Base-by-base conservation (phyloP, 2,113 vertebrate genomes). In the Nesogale talazaci region DNA sequence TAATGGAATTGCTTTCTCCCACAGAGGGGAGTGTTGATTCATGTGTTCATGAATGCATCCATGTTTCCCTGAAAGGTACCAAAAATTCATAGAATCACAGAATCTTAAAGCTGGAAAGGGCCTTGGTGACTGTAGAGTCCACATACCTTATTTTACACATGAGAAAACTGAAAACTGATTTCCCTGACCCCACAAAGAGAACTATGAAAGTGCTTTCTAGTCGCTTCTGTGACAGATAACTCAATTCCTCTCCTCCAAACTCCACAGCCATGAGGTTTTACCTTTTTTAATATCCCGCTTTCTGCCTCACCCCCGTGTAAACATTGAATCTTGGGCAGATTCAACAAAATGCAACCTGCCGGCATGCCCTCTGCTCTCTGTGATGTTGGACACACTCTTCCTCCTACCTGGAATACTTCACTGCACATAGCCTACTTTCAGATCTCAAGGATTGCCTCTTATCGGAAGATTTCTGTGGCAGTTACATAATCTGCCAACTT, bases 131-230 rank as follows among this genome's bases (percentile, higher is more conserved):
- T 86, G 38, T 27, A 52, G 52, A 93, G 59, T 90, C 65, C 17
- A 8, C 76, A 94, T 88, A 88, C 9, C 1, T 92, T 56, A 88
- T 94, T 93, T 96, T 91, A 93, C 65, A 94, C 72, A 38, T 83
- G 83, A 94, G 65, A 83, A 92, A 94, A 94, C 79, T n/a, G 46
- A 90, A 96, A 96, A 92, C 86, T 65, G 75, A 94, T 92, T 95
- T 86, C 22, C 36, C 46, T 92, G 34, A 79, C 16, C 63, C 29
- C 67, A 90, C 57, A 42, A 81, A 94, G 31, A 36, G 8, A 93
- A 31, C 69, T 88, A 82, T 84, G 38, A 88, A 88, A 90, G 38
- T 90, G 12, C 63, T 79, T 92, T 92, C 61, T 22, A 36, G 56
- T 69, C 17, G 57, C 34, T 85, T 72, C 38, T 82, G 38, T 9